Base-by-base conservation (phyloP, 2,797 vertebrate genomes). In the Bradypodion ventrale region DNA sequence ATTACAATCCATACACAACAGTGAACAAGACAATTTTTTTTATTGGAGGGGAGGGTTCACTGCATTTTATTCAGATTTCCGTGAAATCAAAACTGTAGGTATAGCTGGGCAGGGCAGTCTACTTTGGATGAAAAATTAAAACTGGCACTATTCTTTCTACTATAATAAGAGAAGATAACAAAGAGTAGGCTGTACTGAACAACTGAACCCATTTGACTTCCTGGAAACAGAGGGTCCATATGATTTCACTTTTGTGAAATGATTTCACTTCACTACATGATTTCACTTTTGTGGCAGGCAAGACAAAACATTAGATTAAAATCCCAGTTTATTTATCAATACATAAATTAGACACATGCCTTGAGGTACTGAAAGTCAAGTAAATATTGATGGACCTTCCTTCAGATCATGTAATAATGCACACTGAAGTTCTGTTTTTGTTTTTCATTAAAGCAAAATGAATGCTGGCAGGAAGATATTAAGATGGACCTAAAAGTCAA, bases 361-460 rank as follows among this genome's bases (percentile, higher is more conserved):
- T 76, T 1, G 29, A 5, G 5, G 0, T 27, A 13, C n/a, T 19
- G 0, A 0, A 82, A 44, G 42, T 49, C 6, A 37, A 42, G 19
- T 63, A 35, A 75, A 60, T 74, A 13, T 23, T 56, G 19, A 65
- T n/a, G 40, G 63, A 40, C 40, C 42, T 83, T 44, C 68, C 49
- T 0, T 0, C 3, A 15, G 37, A 9, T 42, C 29, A 42, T 25
- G 74, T 21, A 74, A 44, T 25, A 7, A 0, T 0, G 5, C 12
- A 27, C 0, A 4, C 32, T 1, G 82, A 59, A 10, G 12, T n/a
- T 16, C 8, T 37, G 56, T 56, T 78, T 87, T 68, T n/a, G 1
- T 65, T 65, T 65, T 65, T 21, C 7, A 15, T 32, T n/a, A 56
- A 56, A 56, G 52, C 32, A 1, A 5, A 3, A 8, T 8, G 6